Conservation (phyloP, 2,113 vertebrate species). For the Neotoma lepida region DNA sequence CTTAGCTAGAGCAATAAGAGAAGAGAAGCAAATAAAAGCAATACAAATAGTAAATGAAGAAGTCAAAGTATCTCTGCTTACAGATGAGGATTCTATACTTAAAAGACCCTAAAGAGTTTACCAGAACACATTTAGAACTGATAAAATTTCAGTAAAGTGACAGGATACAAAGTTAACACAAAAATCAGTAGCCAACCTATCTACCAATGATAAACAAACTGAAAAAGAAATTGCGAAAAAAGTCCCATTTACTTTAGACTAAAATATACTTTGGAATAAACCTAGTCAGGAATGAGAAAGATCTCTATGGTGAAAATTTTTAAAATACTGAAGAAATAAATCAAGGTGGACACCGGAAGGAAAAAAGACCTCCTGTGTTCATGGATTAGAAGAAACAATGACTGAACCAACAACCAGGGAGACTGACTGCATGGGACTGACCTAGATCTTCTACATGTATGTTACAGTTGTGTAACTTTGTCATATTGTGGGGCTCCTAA, state of each 20-base stretch:
- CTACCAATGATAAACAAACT: not conserved
- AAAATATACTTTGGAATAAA: not conserved
- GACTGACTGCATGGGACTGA: too few species aligned
- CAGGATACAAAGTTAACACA: not conserved
- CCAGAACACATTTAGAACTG: not conserved
- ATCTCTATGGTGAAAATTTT: not conserved
- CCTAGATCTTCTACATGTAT: too few species aligned
- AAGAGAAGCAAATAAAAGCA: not conserved
- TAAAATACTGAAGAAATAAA: not conserved
- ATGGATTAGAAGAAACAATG: not conserved
- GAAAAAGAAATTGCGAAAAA: not conserved
- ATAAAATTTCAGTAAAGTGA: not conserved
- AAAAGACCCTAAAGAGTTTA: not conserved
- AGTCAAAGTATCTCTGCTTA: not conserved
- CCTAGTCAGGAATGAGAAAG: not conserved
- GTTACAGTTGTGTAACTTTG: too few species aligned
- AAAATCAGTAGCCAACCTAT: not conserved
- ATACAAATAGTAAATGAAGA: not conserved
- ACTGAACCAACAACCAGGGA: too few species aligned
- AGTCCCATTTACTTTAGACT: not conserved
- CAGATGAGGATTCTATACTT: not conserved
- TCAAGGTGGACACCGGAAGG: not conserved
- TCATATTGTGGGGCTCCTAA: too few species aligned
- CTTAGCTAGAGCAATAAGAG: not conserved
- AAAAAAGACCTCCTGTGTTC: not conserved